phyloP scores from a whole-genome alignment of 2,797 vertebrate genomes.

The Tragopan temminckii region DNA sequence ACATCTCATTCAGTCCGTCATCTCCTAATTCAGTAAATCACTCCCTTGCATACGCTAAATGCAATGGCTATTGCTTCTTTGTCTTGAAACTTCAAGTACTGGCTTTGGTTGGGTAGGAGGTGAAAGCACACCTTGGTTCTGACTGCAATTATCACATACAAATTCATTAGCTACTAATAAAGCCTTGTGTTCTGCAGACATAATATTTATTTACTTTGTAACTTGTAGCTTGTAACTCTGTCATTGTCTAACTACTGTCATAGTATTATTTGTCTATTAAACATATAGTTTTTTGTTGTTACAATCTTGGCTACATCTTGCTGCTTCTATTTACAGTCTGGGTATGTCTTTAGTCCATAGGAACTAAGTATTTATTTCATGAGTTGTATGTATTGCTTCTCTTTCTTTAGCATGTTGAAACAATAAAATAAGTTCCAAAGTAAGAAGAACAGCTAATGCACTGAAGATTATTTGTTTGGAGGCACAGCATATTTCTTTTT shows the following conservation, averaged over 20 bases:
- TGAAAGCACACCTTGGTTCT: background rate
- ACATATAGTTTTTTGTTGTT: background rate
- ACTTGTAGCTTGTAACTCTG: background rate
- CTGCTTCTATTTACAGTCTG: background rate
- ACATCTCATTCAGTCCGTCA: background rate
- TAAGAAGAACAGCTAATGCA: background rate
- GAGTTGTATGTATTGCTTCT: background rate
- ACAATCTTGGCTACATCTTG: background rate
- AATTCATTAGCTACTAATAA: background rate
- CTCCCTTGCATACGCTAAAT: background rate
- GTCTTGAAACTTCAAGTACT: background rate
- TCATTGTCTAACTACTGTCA: background rate
- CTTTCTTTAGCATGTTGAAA: background rate
- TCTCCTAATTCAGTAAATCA: accelerated
- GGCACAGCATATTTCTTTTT: accelerated
- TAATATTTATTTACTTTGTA: background rate
- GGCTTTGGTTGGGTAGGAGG: background rate
- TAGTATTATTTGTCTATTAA: background rate
- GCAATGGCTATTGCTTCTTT: background rate
- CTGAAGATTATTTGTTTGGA: background rate
- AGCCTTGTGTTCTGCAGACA: background rate
- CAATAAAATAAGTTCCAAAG: background rate
- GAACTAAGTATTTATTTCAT: background rate
- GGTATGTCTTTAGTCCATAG: background rate
- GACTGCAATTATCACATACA: background rate